Base-by-base conservation (phyloP, 2,888 invertebrate genomes). In the Eristalinus aeneus region DNA sequence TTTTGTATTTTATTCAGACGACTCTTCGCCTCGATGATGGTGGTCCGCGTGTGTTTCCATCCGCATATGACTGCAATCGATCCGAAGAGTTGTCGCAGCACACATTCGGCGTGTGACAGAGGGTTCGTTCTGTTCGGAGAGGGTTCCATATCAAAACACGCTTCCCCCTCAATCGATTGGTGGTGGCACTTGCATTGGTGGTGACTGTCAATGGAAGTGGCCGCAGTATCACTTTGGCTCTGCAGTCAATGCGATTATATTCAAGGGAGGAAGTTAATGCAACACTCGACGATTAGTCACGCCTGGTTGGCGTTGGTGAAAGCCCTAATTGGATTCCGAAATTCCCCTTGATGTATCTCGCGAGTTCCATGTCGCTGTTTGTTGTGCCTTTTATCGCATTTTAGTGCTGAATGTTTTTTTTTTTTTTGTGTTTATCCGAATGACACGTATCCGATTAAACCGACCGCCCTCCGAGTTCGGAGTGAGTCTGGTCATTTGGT, bases 271-370 rank as follows among this genome's bases (percentile, higher is more conserved):
- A 78, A 82, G 86, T 82, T 78, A 71, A 78, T 86, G 71, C 71
- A 65, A 74, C 67, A 73, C 69, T 81, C 77, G 74, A 77, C 82
- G 82, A 86, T 86, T 78, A 86, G 86, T 82, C 86, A 86, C 86
- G 86, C 86, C 86, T 86, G 86, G 86, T 82, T 82, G 81, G 77
- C 73, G 64, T 65, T 46, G 65, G 69, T 56, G 39, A 74, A 58
- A 65, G 75, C 53, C 80, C 71, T 85, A 86, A 86, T 86, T 86
- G 82, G 82, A 86, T 82, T 82, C 69, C 67, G 65, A 34, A 36
- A 64, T 74, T 74, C 56, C 75, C 65, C 63, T 58, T 71, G 36
- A 64, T 16, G 8, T 46, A 16, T 16, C 46, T 46, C 46, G 46
- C 16, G 46, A 8, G 58, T 54, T 64, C 56, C 36, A n/a, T 69